These are phyloP conservation scores for Spialia ferax DNA, from an alignment of 2,888 invertebrate genomes.

Conservation along the genomic window DNA sequence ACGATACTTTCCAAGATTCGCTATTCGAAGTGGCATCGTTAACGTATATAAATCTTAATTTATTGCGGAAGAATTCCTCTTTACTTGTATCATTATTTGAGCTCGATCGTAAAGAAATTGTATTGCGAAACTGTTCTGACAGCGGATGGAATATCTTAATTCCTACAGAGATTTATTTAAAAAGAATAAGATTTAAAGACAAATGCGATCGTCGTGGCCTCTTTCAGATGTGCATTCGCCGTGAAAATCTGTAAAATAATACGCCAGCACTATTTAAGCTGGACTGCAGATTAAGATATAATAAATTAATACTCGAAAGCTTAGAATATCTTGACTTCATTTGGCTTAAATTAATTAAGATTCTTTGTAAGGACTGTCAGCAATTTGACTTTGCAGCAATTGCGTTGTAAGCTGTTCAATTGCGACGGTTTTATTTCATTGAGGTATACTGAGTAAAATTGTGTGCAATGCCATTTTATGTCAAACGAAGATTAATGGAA, in stretches of 20 bases:
- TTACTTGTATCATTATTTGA: constrained; percentile 40
- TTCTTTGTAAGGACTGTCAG: constrained; percentile 72
- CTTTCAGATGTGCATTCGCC: constrained; percentile 71
- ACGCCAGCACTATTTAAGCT: constrained; percentile 67
- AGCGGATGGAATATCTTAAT: constrained; percentile 66
- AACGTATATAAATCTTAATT: constrained; percentile 35
- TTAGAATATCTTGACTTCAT: constrained; percentile 75
- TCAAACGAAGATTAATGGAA: background rate
- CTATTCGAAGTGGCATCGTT: constrained; percentile 29
- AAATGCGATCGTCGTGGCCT: constrained; percentile 58
- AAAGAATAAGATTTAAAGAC: constrained; percentile 63
- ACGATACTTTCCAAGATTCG: constrained; percentile 24
- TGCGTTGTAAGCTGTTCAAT: constrained; percentile 40
- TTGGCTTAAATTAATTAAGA: constrained; percentile 83
- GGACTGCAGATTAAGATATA: constrained; percentile 71
- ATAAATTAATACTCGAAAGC: constrained; percentile 76
- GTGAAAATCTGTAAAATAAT: constrained; percentile 79
- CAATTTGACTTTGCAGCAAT: constrained; percentile 53
- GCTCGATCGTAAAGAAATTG: constrained; percentile 39
- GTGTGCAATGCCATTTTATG: background rate
- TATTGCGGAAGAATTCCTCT: constrained; percentile 29
- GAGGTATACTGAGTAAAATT: background rate
- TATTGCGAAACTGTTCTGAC: constrained; percentile 50
- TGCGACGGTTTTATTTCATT: background rate
- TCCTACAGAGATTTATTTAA: constrained; percentile 65